phyloP scores from a whole-genome alignment of 1,140 invertebrate genomes.

The Dufourea novaeangliae region DNA sequence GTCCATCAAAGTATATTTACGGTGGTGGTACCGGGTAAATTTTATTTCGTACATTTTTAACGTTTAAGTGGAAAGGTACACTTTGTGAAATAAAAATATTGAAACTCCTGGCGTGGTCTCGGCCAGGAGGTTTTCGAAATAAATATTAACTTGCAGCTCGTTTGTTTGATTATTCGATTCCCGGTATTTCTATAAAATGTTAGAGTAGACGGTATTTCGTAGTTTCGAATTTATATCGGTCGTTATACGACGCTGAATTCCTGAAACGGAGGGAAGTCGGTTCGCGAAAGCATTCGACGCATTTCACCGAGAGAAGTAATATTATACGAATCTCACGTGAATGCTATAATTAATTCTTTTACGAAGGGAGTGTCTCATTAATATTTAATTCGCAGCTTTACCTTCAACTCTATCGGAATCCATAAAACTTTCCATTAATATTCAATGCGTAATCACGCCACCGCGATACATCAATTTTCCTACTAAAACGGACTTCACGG shows the following conservation, averaged over 20 bases:
- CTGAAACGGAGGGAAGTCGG: neutral
- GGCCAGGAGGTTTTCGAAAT: neutral
- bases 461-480: neutral
- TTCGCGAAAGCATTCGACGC: neutral
- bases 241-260: neutral
- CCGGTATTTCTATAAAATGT: neutral
- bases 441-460: conserved; percentile 17
- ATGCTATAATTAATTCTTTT: conserved; percentile 19
- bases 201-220: no score
- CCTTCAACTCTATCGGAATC: neutral
- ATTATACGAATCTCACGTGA: neutral
- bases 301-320: neutral
- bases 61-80: no score
- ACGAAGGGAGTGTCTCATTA: conserved; percentile 1
- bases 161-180: neutral
- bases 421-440: conserved; percentile 26
- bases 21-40: no score
- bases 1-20: no score
- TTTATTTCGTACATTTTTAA: no score
- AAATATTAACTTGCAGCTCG: neutral
- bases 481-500: neutral
- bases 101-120: neutral
- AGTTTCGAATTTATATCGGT: neutral
- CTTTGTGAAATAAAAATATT: no score
- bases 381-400: conserved; percentile 19